These are phyloP conservation scores for Coregonus ussuriensis DNA, from an alignment of 2,797 vertebrate species.

Conservation along the genomic window DNA sequence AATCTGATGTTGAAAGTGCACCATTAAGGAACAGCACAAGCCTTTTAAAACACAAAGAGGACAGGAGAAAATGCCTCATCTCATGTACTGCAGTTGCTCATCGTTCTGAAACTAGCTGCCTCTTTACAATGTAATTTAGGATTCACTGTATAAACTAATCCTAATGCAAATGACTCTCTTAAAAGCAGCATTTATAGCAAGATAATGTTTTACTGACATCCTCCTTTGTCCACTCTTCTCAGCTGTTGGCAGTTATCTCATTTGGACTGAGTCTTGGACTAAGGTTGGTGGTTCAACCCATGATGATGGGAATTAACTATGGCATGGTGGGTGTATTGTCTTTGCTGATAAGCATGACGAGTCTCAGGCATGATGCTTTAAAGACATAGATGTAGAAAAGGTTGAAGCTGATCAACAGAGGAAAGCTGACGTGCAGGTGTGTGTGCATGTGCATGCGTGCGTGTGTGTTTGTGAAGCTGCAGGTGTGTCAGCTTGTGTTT, in stretches of 20 bases:
- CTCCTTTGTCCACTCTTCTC: slow-evolving; percentile 36
- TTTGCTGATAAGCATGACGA: background rate
- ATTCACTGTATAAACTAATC: slow-evolving; percentile 36
- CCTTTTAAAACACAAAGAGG: slow-evolving; percentile 39
- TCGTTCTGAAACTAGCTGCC: slow-evolving; percentile 31
- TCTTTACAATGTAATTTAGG: slow-evolving; percentile 61
- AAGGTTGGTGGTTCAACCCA: background rate
- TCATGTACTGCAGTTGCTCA: background rate
- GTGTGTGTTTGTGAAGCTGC: slow-evolving; percentile 8
- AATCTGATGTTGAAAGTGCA: slow-evolving; percentile 54
- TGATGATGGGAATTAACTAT: background rate
- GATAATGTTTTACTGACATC: slow-evolving; percentile 50
- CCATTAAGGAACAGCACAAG: background rate
- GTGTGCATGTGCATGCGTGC: background rate
- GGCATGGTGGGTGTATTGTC: background rate
- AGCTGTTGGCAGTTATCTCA: slow-evolving; percentile 40
- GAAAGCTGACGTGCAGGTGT: no score
- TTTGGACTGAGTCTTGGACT: slow-evolving; percentile 40
- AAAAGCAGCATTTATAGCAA: slow-evolving; percentile 59
- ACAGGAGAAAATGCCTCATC: background rate
- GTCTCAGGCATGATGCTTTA: no score
- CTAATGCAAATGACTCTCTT: slow-evolving; percentile 62
- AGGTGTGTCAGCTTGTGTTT: background rate
- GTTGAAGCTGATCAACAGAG: no score
- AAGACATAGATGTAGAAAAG: no score